These are phyloP conservation scores for Scrobipalpa costella DNA, from an alignment of 2,888 invertebrate species.

Conservation along the genomic window DNA sequence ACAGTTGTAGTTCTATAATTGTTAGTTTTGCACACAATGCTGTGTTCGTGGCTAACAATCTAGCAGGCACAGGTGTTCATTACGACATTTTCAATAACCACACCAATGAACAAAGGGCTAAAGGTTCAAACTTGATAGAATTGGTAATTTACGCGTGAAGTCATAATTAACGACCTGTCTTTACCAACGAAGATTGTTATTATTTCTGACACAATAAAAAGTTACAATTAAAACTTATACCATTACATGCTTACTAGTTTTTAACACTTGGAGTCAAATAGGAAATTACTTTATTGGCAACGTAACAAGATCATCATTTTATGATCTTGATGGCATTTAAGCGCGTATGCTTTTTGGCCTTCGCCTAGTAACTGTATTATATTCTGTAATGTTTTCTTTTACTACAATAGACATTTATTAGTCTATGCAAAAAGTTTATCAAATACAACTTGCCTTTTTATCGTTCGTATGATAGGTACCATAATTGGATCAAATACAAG, in stretches of 20 bases:
- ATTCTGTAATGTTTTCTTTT: no score
- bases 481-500: no score
- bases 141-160: not conserved
- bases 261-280: no score
- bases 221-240: not conserved
- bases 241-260: not conserved
- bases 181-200: not conserved
- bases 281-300: no score
- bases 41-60: conserved; percentile 19
- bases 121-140: not conserved
- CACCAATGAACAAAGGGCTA: not conserved
- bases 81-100: conserved; percentile 22
- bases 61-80: conserved; percentile 21
- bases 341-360: no score
- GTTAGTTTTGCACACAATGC: conserved; percentile 23
- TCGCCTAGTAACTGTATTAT: no score
- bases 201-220: not conserved
- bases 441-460: no score
- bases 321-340: no score
- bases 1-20: conserved; percentile 31
- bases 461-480: no score
- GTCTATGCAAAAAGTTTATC: no score
- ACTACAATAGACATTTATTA: no score
- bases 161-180: conserved; percentile 7
- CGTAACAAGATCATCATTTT: no score